phyloP scores from a whole-genome alignment of 2,888 invertebrate species.

The Drosophila mulleri region DNA sequence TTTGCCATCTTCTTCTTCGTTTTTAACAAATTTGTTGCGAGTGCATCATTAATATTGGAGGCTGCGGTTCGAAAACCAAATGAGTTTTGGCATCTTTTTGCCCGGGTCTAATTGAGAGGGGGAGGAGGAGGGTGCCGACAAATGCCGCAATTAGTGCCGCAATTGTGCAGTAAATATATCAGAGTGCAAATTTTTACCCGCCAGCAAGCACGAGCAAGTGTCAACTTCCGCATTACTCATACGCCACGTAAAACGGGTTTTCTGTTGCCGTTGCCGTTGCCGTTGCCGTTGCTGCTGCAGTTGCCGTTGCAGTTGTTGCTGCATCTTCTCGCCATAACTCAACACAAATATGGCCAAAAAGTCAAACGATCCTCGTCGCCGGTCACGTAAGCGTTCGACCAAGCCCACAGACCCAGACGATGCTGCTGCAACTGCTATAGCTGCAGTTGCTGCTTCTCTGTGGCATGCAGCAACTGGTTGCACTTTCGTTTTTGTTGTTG shows the following conservation, averaged over 20 bases:
- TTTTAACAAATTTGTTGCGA: conserved; percentile 33
- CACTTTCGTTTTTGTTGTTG: conserved; percentile 74
- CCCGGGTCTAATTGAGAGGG: conserved; percentile 39
- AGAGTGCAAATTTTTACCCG: conserved; percentile 71
- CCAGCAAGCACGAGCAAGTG: conserved; percentile 67
- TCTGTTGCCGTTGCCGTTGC: conserved; percentile 16
- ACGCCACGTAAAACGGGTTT: conserved; percentile 66
- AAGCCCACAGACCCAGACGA: conserved; percentile 67
- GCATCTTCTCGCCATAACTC: conserved; percentile 77
- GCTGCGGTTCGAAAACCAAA: conserved; percentile 32
- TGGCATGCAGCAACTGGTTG: conserved; percentile 54
- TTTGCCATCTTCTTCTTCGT: conserved; percentile 6
- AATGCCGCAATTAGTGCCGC: conserved; percentile 62
- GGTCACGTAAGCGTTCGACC: conserved; percentile 73
- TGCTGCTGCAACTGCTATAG: conserved; percentile 6
- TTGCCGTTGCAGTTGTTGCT: conserved; percentile 30
- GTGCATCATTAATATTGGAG: conserved; percentile 42
- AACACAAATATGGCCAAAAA: conserved; percentile 77
- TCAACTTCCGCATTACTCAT: conserved; percentile 80
- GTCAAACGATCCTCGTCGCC: conserved; percentile 72
- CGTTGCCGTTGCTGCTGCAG: conserved; percentile 7
- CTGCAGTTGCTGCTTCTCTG: conserved; percentile 12
- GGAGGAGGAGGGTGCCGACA: too few species aligned
- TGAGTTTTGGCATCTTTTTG: conserved; percentile 41
- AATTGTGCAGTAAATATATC: conserved; percentile 68